A percentile compares a stretch with the other conserved stretches of the same genome.
These are phyloP conservation scores for Spodoptera exigua DNA, from an alignment of 2,888 invertebrate genomes.

Conservation along the genomic window DNA sequence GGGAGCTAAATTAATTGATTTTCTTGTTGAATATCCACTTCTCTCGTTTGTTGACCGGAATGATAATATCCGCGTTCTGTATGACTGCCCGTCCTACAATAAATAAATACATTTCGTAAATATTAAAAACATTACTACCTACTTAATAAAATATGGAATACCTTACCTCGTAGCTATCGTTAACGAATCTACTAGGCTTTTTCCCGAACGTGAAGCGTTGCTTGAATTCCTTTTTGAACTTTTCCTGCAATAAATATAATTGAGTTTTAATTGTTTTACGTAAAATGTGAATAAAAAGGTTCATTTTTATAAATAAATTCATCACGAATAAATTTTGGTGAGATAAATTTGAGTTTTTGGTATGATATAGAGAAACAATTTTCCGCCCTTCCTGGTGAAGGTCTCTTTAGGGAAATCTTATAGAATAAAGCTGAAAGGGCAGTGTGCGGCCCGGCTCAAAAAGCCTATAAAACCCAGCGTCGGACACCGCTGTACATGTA, in stretches of 20 bases:
- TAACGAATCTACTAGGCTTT: constrained; percentile 78
- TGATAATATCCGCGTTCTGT: constrained; percentile 81
- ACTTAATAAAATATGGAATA: constrained; percentile 9
- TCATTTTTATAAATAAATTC: not conserved
- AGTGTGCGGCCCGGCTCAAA: constrained; percentile 20
- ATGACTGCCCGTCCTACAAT: constrained; percentile 84
- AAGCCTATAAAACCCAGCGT: constrained; percentile 16
- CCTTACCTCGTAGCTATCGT: constrained; percentile 85
- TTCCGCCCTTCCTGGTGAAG: constrained; percentile 23
- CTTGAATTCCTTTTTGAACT: constrained; percentile 94
- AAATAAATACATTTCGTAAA: constrained; percentile 27
- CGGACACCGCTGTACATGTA: constrained; percentile 3
- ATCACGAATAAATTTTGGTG: not conserved
- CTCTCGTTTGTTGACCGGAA: constrained; percentile 84
- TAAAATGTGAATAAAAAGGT: no score
- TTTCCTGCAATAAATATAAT: constrained; percentile 89
- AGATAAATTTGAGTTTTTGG: constrained; percentile 13
- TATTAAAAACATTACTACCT: no score
- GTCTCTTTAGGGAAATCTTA: constrained; percentile 50
- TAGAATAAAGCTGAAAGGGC: constrained; percentile 34
- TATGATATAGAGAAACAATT: constrained; percentile 10
- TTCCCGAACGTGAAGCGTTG: constrained; percentile 91
- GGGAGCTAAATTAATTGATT: constrained; percentile 76
- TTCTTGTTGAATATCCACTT: constrained; percentile 76
- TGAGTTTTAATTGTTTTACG: constrained; percentile 13